Percentiles rank a stretch among this genome's conserved stretches.
phyloP scores from a whole-genome alignment of 2,797 vertebrate species.

The Falco naumanni region DNA sequence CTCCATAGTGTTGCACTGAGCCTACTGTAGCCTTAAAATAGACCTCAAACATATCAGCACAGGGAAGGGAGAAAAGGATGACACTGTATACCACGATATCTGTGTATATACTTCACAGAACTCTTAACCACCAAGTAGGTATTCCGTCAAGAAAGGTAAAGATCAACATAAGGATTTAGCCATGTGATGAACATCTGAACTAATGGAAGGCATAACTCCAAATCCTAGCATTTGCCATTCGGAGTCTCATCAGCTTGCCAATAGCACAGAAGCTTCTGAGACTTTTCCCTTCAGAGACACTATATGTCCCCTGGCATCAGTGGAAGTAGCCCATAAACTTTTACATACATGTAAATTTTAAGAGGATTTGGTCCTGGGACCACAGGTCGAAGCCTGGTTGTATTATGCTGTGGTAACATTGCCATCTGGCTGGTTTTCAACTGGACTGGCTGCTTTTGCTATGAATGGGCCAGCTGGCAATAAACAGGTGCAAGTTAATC shows the following conservation, averaged over 20 bases:
- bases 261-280: background rate
- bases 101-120: background rate
- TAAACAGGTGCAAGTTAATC: background rate
- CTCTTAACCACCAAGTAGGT: background rate
- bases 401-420: background rate
- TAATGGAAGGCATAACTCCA: background rate
- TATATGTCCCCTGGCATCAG: background rate
- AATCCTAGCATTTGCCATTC: background rate
- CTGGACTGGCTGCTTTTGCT: background rate
- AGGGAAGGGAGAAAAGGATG: background rate
- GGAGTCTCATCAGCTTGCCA: background rate
- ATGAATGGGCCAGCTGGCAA: background rate
- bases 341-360: no score
- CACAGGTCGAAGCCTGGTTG: background rate
- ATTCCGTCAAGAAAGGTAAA: background rate
- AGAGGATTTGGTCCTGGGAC: background rate
- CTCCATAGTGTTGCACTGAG: background rate
- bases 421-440: background rate
- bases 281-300: background rate
- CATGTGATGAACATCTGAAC: background rate
- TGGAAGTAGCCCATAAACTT: background rate
- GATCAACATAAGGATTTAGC: background rate
- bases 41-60: background rate
- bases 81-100: background rate
- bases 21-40: background rate